Conservation (phyloP, 2,113 vertebrate species). For the Myocastor coypus region DNA sequence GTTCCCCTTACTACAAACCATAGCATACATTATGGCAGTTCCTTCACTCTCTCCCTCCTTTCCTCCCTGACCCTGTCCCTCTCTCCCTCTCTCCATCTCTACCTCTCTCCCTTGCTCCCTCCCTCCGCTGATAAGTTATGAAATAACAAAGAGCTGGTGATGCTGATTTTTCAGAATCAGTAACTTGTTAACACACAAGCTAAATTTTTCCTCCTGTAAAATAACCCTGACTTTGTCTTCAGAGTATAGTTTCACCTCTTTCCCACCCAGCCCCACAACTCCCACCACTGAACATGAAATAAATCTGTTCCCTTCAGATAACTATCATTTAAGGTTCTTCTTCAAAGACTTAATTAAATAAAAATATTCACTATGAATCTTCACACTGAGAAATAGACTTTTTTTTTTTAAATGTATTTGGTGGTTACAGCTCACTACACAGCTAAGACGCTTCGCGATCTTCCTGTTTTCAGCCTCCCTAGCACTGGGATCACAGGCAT, state of each 20-base stretch:
- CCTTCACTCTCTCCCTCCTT: background rate
- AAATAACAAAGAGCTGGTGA: background rate
- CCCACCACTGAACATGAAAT: background rate
- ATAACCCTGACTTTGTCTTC: conserved; percentile 26
- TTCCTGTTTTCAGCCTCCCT: too few relatives aligned
- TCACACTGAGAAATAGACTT: background rate
- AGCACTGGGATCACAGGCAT: too few relatives aligned
- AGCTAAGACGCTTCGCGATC: too few relatives aligned
- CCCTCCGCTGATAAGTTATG: background rate
- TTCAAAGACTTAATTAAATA: background rate
- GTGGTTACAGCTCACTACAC: too few relatives aligned
- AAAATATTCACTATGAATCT: background rate
- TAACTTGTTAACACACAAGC: conserved; percentile 27
- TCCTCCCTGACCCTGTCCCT: background rate
- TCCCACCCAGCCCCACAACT: background rate
- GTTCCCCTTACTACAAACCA: too few relatives aligned
- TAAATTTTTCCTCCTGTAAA: conserved; percentile 14
- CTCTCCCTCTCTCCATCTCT: background rate
- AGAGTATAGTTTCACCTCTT: conserved; percentile 1
- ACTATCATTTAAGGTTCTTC: background rate
- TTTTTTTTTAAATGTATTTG: too few relatives aligned
- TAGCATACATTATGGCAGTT: background rate
- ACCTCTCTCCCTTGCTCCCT: background rate
- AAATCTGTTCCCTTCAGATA: background rate
- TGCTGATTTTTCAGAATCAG: background rate